phyloP scores from a whole-genome alignment of 2,797 vertebrate genomes.

The Rhincodon typus region DNA sequence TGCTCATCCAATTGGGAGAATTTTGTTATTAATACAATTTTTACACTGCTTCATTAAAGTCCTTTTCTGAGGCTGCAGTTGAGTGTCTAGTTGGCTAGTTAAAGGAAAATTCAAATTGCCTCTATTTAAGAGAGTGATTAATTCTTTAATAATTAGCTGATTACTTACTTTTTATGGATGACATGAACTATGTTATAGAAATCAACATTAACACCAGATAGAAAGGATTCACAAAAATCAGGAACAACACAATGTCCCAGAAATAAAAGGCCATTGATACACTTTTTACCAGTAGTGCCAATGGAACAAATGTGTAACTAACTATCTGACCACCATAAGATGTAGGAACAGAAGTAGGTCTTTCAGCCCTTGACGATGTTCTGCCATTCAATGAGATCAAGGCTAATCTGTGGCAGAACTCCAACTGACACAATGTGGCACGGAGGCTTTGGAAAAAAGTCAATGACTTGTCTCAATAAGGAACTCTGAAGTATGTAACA shows the following conservation, averaged over 20 bases:
- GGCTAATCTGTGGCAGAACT: too few species aligned
- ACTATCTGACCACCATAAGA: too few species aligned
- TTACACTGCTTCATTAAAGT: not conserved
- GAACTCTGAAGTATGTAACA: too few species aligned
- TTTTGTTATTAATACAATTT: not conserved
- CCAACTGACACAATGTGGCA: too few species aligned
- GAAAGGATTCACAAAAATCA: not conserved
- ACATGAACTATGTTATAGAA: not conserved
- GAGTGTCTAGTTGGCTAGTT: not conserved
- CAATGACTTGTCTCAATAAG: too few species aligned
- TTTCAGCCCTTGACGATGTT: too few species aligned
- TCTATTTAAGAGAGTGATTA: not conserved
- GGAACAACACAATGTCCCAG: not conserved
- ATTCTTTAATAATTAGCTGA: not conserved
- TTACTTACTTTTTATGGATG: not conserved
- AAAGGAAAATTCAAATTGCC: not conserved
- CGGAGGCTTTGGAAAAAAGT: too few species aligned
- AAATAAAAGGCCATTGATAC: not conserved
- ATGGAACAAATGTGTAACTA: not conserved
- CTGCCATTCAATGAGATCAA: too few species aligned
- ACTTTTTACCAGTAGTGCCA: not conserved
- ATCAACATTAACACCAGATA: too few species aligned
- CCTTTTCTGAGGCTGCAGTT: not conserved
- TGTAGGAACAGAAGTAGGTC: too few species aligned
- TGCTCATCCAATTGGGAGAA: not conserved